phyloP scores from a whole-genome alignment of 2,888 invertebrate genomes.

The Morinoia aosen region DNA sequence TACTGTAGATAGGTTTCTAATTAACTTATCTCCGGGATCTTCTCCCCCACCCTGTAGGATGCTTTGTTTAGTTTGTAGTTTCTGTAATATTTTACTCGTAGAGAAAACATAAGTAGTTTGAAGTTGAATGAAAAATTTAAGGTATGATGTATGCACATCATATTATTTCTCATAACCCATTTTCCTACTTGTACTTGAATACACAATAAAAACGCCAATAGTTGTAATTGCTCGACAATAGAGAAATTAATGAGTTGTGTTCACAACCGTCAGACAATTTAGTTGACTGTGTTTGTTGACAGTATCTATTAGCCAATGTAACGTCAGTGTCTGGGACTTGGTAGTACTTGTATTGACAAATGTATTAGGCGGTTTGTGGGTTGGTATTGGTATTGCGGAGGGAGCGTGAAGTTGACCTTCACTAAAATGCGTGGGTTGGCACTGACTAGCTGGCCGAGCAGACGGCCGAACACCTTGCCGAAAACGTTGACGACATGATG shows the following conservation, averaged over 20 bases:
- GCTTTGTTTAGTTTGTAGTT: no score
- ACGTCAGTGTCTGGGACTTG: not conserved
- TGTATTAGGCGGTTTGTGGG: not conserved
- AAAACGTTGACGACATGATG: slow-evolving; percentile 40
- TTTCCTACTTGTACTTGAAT: no score
- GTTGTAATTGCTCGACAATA: not conserved
- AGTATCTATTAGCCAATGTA: not conserved
- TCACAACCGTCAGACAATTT: not conserved
- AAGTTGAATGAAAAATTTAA: no score
- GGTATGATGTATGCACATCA: no score
- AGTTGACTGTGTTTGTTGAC: not conserved
- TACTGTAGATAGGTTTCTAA: no score
- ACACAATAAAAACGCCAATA: no score
- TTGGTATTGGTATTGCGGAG: not conserved
- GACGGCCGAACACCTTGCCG: slow-evolving; percentile 20
- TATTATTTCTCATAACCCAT: no score
- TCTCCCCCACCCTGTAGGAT: no score
- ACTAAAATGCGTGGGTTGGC: not conserved
- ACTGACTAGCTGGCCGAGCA: slow-evolving; percentile 28
- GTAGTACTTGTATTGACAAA: not conserved
- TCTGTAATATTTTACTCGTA: no score
- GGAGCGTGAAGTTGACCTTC: not conserved
- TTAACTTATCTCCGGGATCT: no score
- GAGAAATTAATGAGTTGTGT: not conserved
- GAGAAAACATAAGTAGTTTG: no score